Evolutionary conservation across 2,888 invertebrate species (phyloP).

Genomic region (Mimumesa dahlbomi): DNA sequence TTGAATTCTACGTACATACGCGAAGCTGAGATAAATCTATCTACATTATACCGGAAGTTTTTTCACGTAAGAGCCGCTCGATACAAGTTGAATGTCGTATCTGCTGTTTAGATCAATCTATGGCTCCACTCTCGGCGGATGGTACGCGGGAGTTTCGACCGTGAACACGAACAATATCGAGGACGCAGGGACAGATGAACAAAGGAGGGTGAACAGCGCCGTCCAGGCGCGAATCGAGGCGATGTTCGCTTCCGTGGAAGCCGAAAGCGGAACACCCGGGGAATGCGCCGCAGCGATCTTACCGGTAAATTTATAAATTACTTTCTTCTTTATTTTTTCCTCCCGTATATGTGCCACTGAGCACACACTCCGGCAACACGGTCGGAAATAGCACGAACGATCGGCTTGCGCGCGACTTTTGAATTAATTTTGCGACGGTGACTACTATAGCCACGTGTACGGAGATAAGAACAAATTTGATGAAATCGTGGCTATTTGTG

Average conservation of each 20-base stretch:
- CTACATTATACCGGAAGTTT: no score
- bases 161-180: slow-evolving; percentile 59
- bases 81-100: no score
- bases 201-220: slow-evolving; percentile 83
- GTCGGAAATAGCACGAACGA: no score
- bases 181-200: slow-evolving; percentile 78
- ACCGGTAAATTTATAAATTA: slow-evolving; percentile 66
- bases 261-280: slow-evolving; percentile 75
- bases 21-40: no score
- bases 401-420: no score
- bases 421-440: no score
- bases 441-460: no score
- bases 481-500: no score
- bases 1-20: no score
- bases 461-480: no score
- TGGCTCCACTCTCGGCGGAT: slow-evolving; percentile 77
- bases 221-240: slow-evolving; percentile 93
- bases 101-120: slow-evolving; percentile 81
- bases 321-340: slow-evolving; percentile 30
- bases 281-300: slow-evolving; percentile 76
- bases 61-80: no score
- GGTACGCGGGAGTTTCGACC: slow-evolving; percentile 66
- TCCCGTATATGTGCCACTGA: slow-evolving; percentile 13
- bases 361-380: not conserved
- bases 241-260: slow-evolving; percentile 84